Percentiles rank a stretch among this genome's conserved stretches.
Conservation (phyloP, 1,140 invertebrate genomes). For the Drosophila kikkawai region DNA sequence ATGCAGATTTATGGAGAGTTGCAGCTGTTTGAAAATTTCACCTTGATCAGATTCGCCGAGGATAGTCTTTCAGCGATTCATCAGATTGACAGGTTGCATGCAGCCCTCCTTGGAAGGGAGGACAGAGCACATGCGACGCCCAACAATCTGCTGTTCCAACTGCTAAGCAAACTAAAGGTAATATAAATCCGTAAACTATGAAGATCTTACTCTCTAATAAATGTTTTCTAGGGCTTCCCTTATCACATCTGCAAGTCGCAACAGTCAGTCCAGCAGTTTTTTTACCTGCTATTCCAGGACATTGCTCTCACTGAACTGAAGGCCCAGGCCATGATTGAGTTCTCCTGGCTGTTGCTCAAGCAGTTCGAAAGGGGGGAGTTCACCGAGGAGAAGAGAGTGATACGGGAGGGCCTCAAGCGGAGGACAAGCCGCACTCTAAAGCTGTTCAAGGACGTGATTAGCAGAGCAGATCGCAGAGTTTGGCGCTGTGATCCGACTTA, state of each 20-base stretch:
- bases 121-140: not conserved
- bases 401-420: not conserved
- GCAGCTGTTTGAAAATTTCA: not conserved
- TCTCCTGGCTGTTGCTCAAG: constrained; percentile 2
- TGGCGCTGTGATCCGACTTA: constrained; percentile 91
- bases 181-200: too few relatives aligned
- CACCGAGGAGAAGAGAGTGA: not conserved
- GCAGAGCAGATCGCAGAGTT: constrained; percentile 87
- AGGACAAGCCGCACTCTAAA: not conserved
- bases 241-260: not conserved
- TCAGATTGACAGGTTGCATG: not conserved
- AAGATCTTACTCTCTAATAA: not conserved
- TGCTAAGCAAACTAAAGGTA: not conserved
- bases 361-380: not conserved
- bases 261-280: not conserved
- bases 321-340: not conserved
- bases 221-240: not conserved
- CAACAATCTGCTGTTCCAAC: not conserved
- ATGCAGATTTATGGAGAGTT: not conserved
- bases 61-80: not conserved
- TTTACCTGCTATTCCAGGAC: not conserved
- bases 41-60: constrained; percentile 4
- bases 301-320: constrained; percentile 1
- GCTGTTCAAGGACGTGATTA: not conserved
- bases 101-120: not conserved